Percentiles rank a stretch among this genome's conserved stretches.
Evolutionary conservation across 2,113 vertebrate species (phyloP).

Genomic region (Smithornis capensis): DNA sequence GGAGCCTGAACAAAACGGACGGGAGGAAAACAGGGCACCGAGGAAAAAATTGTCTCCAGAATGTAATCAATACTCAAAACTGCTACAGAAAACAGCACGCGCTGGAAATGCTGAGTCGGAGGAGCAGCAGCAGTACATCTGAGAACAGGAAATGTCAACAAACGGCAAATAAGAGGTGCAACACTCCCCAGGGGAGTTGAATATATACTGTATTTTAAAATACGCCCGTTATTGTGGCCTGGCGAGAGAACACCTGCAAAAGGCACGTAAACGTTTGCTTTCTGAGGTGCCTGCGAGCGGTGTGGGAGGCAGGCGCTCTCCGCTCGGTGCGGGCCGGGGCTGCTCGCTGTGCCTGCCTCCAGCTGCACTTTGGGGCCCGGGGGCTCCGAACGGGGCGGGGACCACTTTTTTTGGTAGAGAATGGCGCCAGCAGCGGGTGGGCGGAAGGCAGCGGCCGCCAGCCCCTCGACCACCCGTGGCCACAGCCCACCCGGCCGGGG

Average conservation of each 20-base stretch:
- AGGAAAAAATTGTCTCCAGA: neutral
- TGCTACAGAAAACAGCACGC: accelerated
- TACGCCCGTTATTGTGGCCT: accelerated
- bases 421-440: too few relatives aligned
- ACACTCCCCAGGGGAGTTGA: too few relatives aligned
- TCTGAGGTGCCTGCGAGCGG: accelerated
- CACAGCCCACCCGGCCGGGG: neutral
- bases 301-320: too few relatives aligned
- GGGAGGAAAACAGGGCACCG: neutral
- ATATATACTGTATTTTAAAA: accelerated
- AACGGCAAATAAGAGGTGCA: accelerated
- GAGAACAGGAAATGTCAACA: accelerated
- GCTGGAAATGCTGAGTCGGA: neutral
- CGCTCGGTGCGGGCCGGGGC: neutral
- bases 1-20: neutral
- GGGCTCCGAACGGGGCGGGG: neutral
- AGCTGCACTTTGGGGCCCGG: neutral
- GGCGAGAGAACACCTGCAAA: neutral
- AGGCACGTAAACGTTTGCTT: accelerated
- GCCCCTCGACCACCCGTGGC: neutral
- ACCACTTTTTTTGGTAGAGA: too few relatives aligned
- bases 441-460: neutral
- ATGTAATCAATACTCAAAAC: neutral
- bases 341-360: accelerated
- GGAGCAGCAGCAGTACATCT: neutral